Base-by-base conservation (phyloP, 2,888 invertebrate genomes). In the Sphecodes monilicornis region DNA sequence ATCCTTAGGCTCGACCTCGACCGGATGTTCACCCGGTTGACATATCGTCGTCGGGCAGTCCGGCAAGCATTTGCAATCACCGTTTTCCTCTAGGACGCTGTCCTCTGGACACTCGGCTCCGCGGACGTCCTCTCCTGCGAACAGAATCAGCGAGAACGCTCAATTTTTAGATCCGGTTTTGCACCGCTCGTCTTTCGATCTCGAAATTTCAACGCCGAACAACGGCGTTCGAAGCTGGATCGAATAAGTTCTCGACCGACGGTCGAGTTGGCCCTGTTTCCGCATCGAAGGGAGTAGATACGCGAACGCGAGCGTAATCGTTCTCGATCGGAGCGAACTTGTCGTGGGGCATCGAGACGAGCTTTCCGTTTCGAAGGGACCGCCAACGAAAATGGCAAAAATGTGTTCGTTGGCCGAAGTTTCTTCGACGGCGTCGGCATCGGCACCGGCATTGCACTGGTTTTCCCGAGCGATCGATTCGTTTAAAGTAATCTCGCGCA, bases 51-150 rank as follows among this genome's bases (percentile, higher is more conserved):
- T 88, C 69, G 92, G 92, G 88, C 94, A 94, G 26, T 91, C 90
- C 73, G 91, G 85, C 71, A 91, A 87, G 88, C 94, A 94, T 91
- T 91, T 92, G 89, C 94, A 94, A 76, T 86, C 79, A 64, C 92
- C 93, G 81, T 91, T 91, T 83, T 93, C 93, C 39, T 86, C 89
- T 54, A 83, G 80, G 41, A 92, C 89, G 82, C 94, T 94, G 81
- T 94, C 94, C 84, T 91, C 91, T 26, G 94, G 94, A 80, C 94
- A 94, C 36, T 80, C 82, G 26, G 87, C 66, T 54, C 73, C 81
- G 1, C n/a, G 76, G 11, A 57, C 43, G 75, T 70, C 36, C 39
- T 68, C 82, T 75, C 86, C 90, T 90, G 60, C n/a, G 74, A 83
- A 90, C 78, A 88, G 78, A 90, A 80, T 73, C 36, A 32, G 18